These are phyloP conservation scores for Microchrysa polita DNA, from an alignment of 2,888 invertebrate genomes.

Conservation along the genomic window DNA sequence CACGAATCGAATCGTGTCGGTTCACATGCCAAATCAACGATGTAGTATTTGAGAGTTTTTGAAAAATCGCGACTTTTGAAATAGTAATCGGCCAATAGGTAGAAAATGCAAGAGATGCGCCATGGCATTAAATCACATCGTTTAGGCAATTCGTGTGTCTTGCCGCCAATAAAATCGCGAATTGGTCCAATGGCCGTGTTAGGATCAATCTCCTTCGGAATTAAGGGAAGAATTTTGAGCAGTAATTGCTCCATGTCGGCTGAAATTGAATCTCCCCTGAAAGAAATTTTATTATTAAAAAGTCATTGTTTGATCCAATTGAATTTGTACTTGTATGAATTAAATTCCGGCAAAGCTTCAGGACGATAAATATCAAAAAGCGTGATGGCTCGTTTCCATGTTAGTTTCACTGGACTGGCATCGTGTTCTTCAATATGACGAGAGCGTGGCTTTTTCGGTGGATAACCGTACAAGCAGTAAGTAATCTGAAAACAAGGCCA, in stretches of 20 bases:
- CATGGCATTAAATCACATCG: conserved; percentile 68
- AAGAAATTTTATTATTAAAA: no score
- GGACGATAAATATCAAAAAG: conserved; percentile 85
- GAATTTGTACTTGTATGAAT: conserved; percentile 70
- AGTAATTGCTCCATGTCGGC: conserved; percentile 81
- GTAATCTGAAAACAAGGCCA: conserved; percentile 61
- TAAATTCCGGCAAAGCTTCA: conserved; percentile 81
- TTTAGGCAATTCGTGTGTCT: conserved; percentile 67
- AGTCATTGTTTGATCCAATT: no score
- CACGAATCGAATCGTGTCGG: conserved; percentile 87
- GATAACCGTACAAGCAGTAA: conserved; percentile 87
- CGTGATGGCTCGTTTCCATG: conserved; percentile 79
- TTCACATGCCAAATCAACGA: conserved; percentile 83
- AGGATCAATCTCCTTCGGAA: conserved; percentile 77
- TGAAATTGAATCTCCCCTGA: conserved; percentile 73
- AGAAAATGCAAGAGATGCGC: conserved; percentile 80
- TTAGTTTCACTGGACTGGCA: conserved; percentile 73
- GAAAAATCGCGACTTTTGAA: conserved; percentile 85
- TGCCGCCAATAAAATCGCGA: conserved; percentile 74
- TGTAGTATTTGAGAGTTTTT: conserved; percentile 82
- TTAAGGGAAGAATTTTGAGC: conserved; percentile 73
- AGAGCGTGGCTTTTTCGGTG: conserved; percentile 72
- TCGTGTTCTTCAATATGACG: conserved; percentile 70
- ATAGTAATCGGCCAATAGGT: conserved; percentile 91
- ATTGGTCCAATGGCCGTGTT: conserved; percentile 71